Conservation (phyloP, 2,113 vertebrate genomes). For the Lichenostomus cassidix region DNA sequence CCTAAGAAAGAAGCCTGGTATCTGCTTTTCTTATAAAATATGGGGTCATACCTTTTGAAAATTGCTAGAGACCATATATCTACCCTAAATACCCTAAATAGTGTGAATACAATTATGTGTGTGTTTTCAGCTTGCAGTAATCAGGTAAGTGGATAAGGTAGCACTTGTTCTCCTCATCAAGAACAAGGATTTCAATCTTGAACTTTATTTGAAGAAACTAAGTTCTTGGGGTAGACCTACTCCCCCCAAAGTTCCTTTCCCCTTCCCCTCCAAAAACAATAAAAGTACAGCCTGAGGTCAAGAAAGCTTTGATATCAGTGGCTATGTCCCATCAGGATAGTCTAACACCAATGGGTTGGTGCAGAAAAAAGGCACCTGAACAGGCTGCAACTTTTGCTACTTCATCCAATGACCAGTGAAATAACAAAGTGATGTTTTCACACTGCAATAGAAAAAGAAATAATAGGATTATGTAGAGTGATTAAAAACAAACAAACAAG, state of each 20-base stretch:
- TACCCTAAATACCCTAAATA: not conserved
- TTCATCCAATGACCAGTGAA: not conserved
- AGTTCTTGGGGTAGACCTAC: not conserved
- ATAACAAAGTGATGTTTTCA: not conserved
- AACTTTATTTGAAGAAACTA: not conserved
- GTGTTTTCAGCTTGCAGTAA: not conserved
- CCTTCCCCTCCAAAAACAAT: not conserved
- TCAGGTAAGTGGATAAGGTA: not conserved
- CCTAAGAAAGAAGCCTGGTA: not conserved
- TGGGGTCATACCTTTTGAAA: not conserved
- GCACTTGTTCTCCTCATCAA: not conserved
- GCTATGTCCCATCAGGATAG: not conserved
- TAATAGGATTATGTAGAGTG: not conserved
- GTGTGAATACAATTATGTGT: not conserved
- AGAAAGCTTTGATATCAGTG: not conserved
- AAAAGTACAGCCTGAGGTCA: not conserved
- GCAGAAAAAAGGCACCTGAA: not conserved
- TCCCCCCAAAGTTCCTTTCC: fast-evolving
- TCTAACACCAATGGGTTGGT: not conserved
- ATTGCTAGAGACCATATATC: not conserved
- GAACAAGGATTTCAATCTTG: not conserved
- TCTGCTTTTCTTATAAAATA: not conserved
- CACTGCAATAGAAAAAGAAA: not conserved
- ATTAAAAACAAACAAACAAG: not conserved
- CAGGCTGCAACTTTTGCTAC: not conserved